Conservation (phyloP, 2,797 vertebrate genomes). For the Acanthopagrus latus region DNA sequence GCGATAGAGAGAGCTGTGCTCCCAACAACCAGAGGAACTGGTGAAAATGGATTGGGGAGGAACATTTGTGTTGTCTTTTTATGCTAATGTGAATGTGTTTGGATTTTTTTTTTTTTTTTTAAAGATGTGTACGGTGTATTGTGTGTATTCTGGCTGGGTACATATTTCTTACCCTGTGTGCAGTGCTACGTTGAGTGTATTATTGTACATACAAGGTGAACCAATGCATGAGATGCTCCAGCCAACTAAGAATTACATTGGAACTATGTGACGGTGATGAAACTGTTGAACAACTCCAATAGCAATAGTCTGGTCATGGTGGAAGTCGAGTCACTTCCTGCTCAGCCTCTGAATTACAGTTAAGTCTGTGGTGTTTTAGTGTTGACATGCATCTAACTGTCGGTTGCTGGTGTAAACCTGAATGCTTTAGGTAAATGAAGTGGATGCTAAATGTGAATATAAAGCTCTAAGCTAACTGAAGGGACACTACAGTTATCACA, state of each 20-base stretch:
- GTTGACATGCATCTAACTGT: slow-evolving; percentile 24
- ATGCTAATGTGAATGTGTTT: slow-evolving; percentile 68
- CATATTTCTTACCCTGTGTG: slow-evolving; percentile 64
- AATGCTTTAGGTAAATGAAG: slow-evolving; percentile 54
- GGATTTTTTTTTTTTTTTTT: slow-evolving; percentile 31
- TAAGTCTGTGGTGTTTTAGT: slow-evolving; percentile 35
- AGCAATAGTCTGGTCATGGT: slow-evolving; percentile 43
- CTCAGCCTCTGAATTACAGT: slow-evolving; percentile 38
- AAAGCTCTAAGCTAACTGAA: slow-evolving; percentile 56
- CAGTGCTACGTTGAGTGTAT: slow-evolving; percentile 66
- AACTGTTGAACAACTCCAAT: slow-evolving; percentile 32
- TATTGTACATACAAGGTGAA: slow-evolving; percentile 61
- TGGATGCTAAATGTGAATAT: slow-evolving; percentile 69
- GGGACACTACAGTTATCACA: slow-evolving; percentile 40
- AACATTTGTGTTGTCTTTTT: slow-evolving; percentile 40
- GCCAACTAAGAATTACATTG: slow-evolving; percentile 37
- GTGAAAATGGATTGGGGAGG: slow-evolving; percentile 34
- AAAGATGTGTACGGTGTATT: slow-evolving; percentile 52
- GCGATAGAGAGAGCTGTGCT: slow-evolving; percentile 68
- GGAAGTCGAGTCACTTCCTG: slow-evolving; percentile 22
- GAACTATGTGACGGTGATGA: slow-evolving; percentile 41
- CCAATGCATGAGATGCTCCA: slow-evolving; percentile 36
- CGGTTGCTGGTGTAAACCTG: slow-evolving; percentile 48
- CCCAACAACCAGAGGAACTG: slow-evolving; percentile 34
- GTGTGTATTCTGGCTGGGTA: slow-evolving; percentile 56